Conservation (phyloP, 64 coral and sea anemone genomes). For the Actinia equina region DNA sequence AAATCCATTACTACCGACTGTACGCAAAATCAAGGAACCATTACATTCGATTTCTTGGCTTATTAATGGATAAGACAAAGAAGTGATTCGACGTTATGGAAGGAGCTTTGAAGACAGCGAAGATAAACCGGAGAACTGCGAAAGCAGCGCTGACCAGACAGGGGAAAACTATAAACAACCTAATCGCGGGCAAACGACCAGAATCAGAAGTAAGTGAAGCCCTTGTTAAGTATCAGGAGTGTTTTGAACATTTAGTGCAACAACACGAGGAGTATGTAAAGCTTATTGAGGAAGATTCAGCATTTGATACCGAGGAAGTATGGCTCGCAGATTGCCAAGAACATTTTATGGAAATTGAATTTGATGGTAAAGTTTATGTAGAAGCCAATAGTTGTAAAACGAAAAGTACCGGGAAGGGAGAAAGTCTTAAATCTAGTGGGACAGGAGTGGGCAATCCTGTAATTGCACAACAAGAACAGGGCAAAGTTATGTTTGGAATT, state of each 20-base stretch:
- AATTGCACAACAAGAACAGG: background rate
- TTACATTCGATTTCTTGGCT: background rate
- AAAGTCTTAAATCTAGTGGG: background rate
- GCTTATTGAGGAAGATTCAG: slow-evolving; percentile 32
- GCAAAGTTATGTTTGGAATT: background rate
- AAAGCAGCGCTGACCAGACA: slow-evolving; percentile 20
- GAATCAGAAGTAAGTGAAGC: background rate
- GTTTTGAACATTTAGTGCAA: slow-evolving; percentile 37
- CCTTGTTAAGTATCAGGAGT: background rate
- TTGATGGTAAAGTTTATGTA: slow-evolving; percentile 46
- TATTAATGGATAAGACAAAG: background rate
- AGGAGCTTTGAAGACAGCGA: background rate
- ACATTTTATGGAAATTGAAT: slow-evolving; percentile 47
- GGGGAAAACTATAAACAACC: background rate
- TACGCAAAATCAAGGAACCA: too few species aligned
- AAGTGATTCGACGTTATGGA: background rate
- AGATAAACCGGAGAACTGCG: slow-evolving; percentile 1
- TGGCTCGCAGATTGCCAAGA: slow-evolving; percentile 48
- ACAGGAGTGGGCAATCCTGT: background rate
- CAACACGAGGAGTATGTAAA: slow-evolving; percentile 42
- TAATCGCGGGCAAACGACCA: slow-evolving; percentile 19
- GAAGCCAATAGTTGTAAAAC: slow-evolving; percentile 10
- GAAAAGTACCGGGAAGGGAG: background rate
- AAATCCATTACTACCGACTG: too few species aligned
- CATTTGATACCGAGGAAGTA: slow-evolving; percentile 40